Percentiles rank a stretch among this genome's conserved stretches.
phyloP scores from a whole-genome alignment of 1,140 invertebrate genomes.

The Aphaenogaster floridana region DNA sequence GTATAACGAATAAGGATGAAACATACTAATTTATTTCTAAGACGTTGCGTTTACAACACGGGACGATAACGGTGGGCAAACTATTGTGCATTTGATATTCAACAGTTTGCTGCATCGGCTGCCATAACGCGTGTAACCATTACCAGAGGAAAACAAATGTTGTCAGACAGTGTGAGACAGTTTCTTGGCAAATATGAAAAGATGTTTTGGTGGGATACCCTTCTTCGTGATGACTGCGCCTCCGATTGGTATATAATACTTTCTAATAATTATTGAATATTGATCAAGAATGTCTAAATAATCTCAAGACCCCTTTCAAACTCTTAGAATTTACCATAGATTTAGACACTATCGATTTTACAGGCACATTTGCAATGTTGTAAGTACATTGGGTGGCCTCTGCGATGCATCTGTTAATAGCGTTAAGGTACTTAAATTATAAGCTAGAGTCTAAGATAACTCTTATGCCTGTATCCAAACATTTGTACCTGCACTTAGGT shows the following conservation, averaged over 20 bases:
- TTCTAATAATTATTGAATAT: conserved; percentile 80
- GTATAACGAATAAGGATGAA: conserved; percentile 74
- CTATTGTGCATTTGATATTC: conserved; percentile 86
- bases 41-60: conserved; percentile 76
- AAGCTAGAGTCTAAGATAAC: conserved; percentile 78
- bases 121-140: conserved; percentile 75
- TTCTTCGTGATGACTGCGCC: conserved; percentile 82
- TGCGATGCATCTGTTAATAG: conserved; percentile 76
- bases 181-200: conserved; percentile 79
- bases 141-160: conserved; percentile 79
- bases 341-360: conserved; percentile 77
- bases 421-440: conserved; percentile 73
- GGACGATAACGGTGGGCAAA: conserved; percentile 80
- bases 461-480: conserved; percentile 79
- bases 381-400: conserved; percentile 85
- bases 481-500: conserved; percentile 83
- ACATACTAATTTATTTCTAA: conserved; percentile 78
- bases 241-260: conserved; percentile 84
- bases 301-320: conserved; percentile 74
- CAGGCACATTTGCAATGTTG: conserved; percentile 85
- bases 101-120: conserved; percentile 85
- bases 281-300: conserved; percentile 76
- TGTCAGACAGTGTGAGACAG: conserved; percentile 77
- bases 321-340: conserved; percentile 72
- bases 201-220: conserved; percentile 81